A percentile compares a stretch with the other conserved stretches of the same genome.
Evolutionary conservation across 2,888 invertebrate genomes (phyloP).

Genomic region (Drepanosiphum platanoidis): DNA sequence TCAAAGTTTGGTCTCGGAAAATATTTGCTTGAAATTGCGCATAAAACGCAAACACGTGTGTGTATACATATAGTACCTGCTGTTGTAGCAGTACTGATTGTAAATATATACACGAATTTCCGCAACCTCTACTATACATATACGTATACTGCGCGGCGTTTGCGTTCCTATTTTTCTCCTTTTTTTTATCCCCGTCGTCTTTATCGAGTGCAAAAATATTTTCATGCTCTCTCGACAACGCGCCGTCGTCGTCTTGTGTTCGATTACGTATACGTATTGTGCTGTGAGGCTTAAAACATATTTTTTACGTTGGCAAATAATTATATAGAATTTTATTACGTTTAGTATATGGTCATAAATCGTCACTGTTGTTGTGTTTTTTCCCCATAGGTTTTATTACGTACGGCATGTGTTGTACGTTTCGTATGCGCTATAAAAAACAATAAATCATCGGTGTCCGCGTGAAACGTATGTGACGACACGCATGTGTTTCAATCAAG

Average conservation of each 20-base stretch:
- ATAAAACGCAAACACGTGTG: background rate
- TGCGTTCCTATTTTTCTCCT: too few relatives aligned
- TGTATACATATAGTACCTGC: conserved; percentile 63
- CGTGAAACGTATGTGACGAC: background rate
- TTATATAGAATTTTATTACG: background rate
- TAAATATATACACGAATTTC: background rate
- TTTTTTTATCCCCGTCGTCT: too few relatives aligned
- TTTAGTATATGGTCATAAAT: background rate
- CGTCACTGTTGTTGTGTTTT: background rate
- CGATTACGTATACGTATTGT: background rate
- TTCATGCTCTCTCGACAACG: background rate
- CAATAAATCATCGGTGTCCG: background rate
- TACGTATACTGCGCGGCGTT: background rate
- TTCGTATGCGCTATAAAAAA: background rate
- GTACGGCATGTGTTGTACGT: background rate
- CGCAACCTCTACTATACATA: background rate
- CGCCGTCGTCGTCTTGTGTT: background rate
- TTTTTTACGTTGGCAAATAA: too few relatives aligned
- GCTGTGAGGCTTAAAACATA: background rate
- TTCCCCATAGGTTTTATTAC: background rate
- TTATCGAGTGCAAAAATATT: too few relatives aligned
- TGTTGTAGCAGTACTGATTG: background rate
- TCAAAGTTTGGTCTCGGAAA: background rate
- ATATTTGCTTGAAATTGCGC: conserved; percentile 44
- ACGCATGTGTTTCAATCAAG: too few relatives aligned